Evolutionary conservation across 2,888 invertebrate species (phyloP), one percentile per base, ranked within the genome.

Genomic region (Corythucha ciliata): DNA sequence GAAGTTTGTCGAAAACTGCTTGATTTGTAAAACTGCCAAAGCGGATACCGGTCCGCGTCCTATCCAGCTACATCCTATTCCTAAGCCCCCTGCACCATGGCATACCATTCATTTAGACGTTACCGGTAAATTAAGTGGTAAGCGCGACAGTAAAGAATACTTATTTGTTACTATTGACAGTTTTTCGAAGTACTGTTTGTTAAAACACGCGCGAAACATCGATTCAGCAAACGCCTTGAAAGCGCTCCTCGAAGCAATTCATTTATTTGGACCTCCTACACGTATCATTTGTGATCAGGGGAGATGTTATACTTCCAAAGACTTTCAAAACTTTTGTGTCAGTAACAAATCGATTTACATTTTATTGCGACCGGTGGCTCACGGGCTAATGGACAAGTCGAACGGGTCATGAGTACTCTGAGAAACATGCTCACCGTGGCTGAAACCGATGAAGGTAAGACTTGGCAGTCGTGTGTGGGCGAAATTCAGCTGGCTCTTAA

Each of bases 1-100:
- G 27, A 63, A 63, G 45, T 67, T 65, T 48, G 62, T 65, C 0
- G 63, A 64, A 0, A 62, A 59, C 18, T 66, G 66, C 48, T 52
- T 66, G 6, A 65, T 62, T 0, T 66, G 66, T 50, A 61, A 58
- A 54, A 24, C 62, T 1, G 57, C 64, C 0, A 67, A 66, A 51
- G 56, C 61, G 12, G 29, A 27, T 12, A 60, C 63, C 0, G 66
- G 66, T 5, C 59, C 57, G 36, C 24, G 56, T 14, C 64, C 64
- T 45, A 60, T 56, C n/a, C 57, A 59, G 34, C 21, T 66, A 2
- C 65, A 67, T 34, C 61, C 66, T 1, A 65, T 64, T n/a, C 64
- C 64, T 1, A 67, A 64, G 48, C 36, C 54, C 2, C 33, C 46
- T 4, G 56, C 56, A n/a, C 60, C 61, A 10, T 65, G 61, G 61